phyloP scores from a whole-genome alignment of 2,113 vertebrate genomes.

The Lepisosteus oculatus region DNA sequence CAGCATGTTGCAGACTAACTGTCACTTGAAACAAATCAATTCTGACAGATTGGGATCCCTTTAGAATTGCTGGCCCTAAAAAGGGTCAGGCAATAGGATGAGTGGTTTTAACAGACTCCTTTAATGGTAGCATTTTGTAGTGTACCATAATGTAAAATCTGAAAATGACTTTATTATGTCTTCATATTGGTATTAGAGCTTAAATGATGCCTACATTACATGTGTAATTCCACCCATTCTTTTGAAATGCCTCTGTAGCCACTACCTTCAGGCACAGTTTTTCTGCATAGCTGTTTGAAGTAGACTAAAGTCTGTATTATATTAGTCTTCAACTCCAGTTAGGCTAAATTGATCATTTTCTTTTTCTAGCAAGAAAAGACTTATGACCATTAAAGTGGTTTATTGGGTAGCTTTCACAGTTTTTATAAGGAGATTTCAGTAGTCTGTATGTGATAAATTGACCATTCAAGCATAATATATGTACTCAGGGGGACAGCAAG shows the following conservation, averaged over 20 bases:
- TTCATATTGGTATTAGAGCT: neutral
- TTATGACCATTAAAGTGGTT: neutral
- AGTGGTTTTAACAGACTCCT: neutral
- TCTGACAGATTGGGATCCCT: conserved; percentile 58
- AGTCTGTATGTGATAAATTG: neutral
- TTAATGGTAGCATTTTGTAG: neutral
- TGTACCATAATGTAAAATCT: neutral
- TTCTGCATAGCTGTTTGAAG: too few relatives aligned
- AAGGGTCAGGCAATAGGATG: conserved; percentile 54
- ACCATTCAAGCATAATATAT: neutral
- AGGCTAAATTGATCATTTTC: too few relatives aligned
- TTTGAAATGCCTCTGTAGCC: too few relatives aligned
- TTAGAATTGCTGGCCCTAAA: conserved; percentile 56
- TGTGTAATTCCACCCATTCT: neutral
- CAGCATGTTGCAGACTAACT: conserved; percentile 49
- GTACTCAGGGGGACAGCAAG: neutral
- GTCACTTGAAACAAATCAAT: conserved; percentile 72
- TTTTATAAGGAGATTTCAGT: neutral
- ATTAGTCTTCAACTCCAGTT: too few relatives aligned
- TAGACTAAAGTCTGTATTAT: too few relatives aligned
- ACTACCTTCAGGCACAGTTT: too few relatives aligned
- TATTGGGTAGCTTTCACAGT: neutral
- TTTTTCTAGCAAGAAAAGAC: neutral
- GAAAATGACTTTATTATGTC: neutral
- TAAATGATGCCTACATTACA: neutral